Percentiles rank a stretch among this genome's conserved stretches.
Conservation (phyloP, 2,888 invertebrate genomes). For the Standfussiana lucernea region DNA sequence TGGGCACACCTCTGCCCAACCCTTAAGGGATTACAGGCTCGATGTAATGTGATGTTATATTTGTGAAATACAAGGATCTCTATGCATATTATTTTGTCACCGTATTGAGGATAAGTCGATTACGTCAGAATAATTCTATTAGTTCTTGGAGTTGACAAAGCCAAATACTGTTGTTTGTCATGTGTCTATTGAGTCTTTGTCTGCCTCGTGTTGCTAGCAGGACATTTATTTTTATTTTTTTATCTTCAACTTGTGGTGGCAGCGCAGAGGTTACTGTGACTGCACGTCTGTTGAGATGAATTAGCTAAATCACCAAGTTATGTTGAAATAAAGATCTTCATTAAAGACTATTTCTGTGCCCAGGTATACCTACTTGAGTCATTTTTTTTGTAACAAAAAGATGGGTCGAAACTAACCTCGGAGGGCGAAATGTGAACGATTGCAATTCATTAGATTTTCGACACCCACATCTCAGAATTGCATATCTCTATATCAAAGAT, state of each 20-base stretch:
- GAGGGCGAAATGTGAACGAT: neutral
- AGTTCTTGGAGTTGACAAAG: neutral
- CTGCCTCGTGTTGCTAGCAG: neutral
- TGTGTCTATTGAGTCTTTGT: neutral
- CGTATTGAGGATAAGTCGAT: neutral
- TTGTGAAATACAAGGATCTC: constrained; percentile 3
- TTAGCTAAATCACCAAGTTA: neutral
- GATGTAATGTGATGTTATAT: too few relatives aligned
- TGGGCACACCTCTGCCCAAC: too few relatives aligned
- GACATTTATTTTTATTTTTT: neutral
- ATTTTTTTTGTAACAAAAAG: too few relatives aligned
- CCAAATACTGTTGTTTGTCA: neutral
- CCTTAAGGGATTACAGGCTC: too few relatives aligned
- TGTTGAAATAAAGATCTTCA: constrained; percentile 1
- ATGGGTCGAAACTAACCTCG: neutral
- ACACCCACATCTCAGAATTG: neutral
- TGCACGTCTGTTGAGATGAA: neutral
- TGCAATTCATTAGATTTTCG: neutral
- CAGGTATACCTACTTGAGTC: constrained; percentile 5
- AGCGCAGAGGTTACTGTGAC: neutral
- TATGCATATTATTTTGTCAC: neutral
- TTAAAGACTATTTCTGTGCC: too few relatives aligned
- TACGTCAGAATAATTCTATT: constrained; percentile 11
- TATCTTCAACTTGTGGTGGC: neutral
- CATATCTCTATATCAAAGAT: constrained; percentile 6